Base-by-base conservation (phyloP, 2,888 invertebrate species). In the Sinotaia quadrata region DNA sequence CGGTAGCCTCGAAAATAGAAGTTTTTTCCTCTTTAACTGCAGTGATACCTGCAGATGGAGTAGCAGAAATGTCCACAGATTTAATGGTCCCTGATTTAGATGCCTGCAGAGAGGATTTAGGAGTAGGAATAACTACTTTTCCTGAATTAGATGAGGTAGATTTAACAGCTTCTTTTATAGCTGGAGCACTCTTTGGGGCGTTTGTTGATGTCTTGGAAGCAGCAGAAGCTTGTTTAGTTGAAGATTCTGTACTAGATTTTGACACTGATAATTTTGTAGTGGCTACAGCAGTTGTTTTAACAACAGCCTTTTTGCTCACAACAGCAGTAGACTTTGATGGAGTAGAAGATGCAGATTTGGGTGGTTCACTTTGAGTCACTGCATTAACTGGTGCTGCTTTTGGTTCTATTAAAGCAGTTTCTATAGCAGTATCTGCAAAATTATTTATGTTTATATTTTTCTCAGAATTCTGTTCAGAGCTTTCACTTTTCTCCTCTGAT, bases 1-100 rank as follows among this genome's bases (percentile, higher is more conserved):
- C 85, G 51, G 87, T 87, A 49, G 69, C 63, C 75, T 76, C 71
- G 54, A 62, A 63, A 18, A 67, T 72, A n/a, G 57, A 66, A 34
- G 78, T 69, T 33, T 70, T 67, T 66, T 68, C 68, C 57, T 68
- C 60, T 15, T 69, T 56, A n/a, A n/a, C 4, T 34, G 57, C 21
- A 29, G 61, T 57, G 33, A 33, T 33, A 60, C 37, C 41, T 2
- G 58, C 47, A 8, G 34, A 10, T 12, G 44, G 37, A 21, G 61
- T 67, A n/a, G 54, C 41, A 36, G 59, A 51, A 18, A 34, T 36
- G 41, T 36, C 58, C 18, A 12, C 60, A 5, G 27, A 2, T 41
- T 69, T 62, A 36, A 41, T 29, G 21, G 49, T 31, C 8, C 37
- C 31, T 47, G 63, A 10, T 24, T 57, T 37, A 7, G 31, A n/a